Conservation (phyloP, 2,797 vertebrate species). For the Salarias fasciatus region DNA sequence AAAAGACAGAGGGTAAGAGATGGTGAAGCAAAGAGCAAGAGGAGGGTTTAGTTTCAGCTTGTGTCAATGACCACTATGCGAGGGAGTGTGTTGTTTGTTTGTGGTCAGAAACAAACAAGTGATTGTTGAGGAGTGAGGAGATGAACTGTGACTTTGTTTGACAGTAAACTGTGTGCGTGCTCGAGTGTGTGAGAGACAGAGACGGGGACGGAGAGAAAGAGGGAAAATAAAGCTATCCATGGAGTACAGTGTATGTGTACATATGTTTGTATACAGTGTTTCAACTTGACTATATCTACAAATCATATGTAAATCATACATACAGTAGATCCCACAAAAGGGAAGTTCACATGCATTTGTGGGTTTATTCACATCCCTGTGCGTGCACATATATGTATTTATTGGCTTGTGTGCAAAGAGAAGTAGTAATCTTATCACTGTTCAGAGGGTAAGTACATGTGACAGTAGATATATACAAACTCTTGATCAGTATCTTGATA, state of each 20-base stretch:
- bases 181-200: too few species aligned
- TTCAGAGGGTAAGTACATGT: slow-evolving; percentile 73
- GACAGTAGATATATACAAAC: slow-evolving; percentile 76
- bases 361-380: background rate
- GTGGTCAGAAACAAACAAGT: slow-evolving; percentile 79
- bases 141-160: slow-evolving; percentile 72
- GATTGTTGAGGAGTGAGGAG: slow-evolving; percentile 76
- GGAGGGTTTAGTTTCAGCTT: slow-evolving; percentile 46
- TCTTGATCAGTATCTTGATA: slow-evolving; percentile 76
- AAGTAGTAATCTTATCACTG: slow-evolving; percentile 66
- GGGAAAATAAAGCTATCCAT: background rate
- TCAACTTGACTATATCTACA: slow-evolving; percentile 9
- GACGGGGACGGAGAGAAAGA: slow-evolving; percentile 11
- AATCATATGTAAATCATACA: slow-evolving; percentile 2
- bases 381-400: slow-evolving; percentile 44
- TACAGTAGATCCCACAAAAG: slow-evolving; percentile 9
- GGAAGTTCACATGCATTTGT: slow-evolving; percentile 16
- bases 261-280: slow-evolving; percentile 1
- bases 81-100: slow-evolving; percentile 75
- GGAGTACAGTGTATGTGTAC: slow-evolving; percentile 1
- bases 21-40: slow-evolving; percentile 33
- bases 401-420: slow-evolving; percentile 66
- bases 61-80: slow-evolving; percentile 70
- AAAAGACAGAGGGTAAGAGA: slow-evolving; percentile 48
- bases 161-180: slow-evolving; percentile 48